Evolutionary conservation across 92 coral and sea anemone genomes (phyloP).

Genomic region (Porites lobata): DNA sequence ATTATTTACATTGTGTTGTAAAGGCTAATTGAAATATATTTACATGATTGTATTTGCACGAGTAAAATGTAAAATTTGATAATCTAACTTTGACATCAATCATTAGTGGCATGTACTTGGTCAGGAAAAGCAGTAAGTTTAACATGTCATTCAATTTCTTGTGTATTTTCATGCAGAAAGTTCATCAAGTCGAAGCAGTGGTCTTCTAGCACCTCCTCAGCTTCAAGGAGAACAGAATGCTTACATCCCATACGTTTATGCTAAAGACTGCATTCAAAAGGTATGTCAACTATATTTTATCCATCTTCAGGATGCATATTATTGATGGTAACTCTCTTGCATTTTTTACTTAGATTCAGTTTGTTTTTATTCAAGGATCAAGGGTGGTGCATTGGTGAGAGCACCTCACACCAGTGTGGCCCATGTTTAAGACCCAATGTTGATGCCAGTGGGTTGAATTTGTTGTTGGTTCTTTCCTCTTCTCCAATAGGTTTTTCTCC

Average conservation of each 20-base stretch:
- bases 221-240: constrained; percentile 97
- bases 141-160: background rate
- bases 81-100: background rate
- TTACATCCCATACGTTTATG: constrained; percentile 89
- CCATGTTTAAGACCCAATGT: too few species aligned
- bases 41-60: background rate
- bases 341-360: too few species aligned
- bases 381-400: too few species aligned
- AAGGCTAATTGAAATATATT: background rate
- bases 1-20: background rate
- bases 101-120: too few species aligned
- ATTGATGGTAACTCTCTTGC: too few species aligned
- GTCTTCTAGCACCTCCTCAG: constrained; percentile 88
- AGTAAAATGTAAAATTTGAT: background rate
- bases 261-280: constrained; percentile 95
- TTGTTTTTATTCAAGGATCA: too few species aligned
- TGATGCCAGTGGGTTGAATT: too few species aligned
- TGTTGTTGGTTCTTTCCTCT: too few species aligned
- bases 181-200: constrained; percentile 87
- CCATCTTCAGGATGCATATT: background rate
- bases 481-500: too few species aligned
- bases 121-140: background rate
- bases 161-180: constrained; percentile 44
- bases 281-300: constrained; percentile 32
- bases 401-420: too few species aligned